These are phyloP conservation scores for Drosophila tani DNA, from an alignment of 1,140 invertebrate species.

Conservation along the genomic window DNA sequence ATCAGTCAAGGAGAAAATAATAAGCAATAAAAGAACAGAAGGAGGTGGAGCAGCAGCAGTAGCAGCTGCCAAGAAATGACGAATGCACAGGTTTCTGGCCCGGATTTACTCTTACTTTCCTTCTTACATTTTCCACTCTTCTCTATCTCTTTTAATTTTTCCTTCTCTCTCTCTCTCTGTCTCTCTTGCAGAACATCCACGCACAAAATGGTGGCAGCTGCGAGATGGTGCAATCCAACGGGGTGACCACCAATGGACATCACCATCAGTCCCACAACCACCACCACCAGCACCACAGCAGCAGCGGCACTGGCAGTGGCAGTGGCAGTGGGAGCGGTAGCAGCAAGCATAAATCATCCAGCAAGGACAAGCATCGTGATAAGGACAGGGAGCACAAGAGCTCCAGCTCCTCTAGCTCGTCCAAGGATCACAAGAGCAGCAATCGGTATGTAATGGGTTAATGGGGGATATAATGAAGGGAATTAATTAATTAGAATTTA, in stretches of 20 bases:
- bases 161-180: not conserved
- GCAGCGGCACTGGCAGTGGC: slow-evolving; percentile 86
- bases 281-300: slow-evolving; percentile 78
- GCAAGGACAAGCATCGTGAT: slow-evolving; percentile 86
- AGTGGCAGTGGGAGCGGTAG: slow-evolving; percentile 87
- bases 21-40: not conserved
- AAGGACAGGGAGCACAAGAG: slow-evolving; percentile 85
- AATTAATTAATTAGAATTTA: too few species aligned
- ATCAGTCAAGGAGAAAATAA: not conserved
- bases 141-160: not conserved
- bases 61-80: slow-evolving; percentile 7
- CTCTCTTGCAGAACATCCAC: slow-evolving; percentile 62
- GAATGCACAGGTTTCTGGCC: slow-evolving; percentile 28
- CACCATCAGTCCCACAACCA: slow-evolving; percentile 74
- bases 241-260: slow-evolving; percentile 86
- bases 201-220: slow-evolving; percentile 79
- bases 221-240: slow-evolving; percentile 79
- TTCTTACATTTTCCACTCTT: slow-evolving; percentile 15
- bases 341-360: slow-evolving; percentile 88
- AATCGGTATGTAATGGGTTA: slow-evolving; percentile 71
- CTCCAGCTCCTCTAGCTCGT: slow-evolving; percentile 73
- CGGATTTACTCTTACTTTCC: slow-evolving; percentile 10
- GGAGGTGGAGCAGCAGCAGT: not conserved
- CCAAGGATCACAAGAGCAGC: slow-evolving; percentile 84
- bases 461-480: not conserved